Evolutionary conservation across 2,888 invertebrate species (phyloP).

Genomic region (Notocelia uddmanniana): DNA sequence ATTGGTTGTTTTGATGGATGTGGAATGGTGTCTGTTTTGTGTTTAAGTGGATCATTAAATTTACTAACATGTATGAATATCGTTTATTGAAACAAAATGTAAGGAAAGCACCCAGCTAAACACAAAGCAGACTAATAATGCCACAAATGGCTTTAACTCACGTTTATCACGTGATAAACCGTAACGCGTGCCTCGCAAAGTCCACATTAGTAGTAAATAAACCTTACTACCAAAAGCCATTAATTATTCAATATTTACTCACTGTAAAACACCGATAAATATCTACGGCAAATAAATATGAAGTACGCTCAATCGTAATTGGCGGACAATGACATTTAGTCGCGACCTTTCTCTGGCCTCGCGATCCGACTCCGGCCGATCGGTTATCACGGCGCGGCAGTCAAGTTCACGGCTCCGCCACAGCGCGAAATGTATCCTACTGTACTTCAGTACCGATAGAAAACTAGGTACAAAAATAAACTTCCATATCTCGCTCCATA

Average conservation of each 20-base stretch:
- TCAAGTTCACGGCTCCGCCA: not conserved
- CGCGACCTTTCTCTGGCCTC: slow-evolving; percentile 60
- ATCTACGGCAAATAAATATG: slow-evolving; percentile 29
- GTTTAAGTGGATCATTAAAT: not conserved
- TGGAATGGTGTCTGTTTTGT: not conserved
- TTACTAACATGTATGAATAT: not conserved
- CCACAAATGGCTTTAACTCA: not conserved
- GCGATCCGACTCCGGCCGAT: slow-evolving; percentile 55
- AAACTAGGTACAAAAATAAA: too few species aligned
- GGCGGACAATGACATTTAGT: slow-evolving; percentile 46
- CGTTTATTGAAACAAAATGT: not conserved
- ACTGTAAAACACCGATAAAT: slow-evolving; percentile 1
- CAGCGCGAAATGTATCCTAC: too few species aligned
- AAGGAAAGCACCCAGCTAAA: not conserved
- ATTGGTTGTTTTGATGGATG: not conserved
- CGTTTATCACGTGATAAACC: too few species aligned
- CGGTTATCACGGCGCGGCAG: slow-evolving; percentile 59
- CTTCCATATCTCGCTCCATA: too few species aligned
- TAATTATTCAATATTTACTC: slow-evolving; percentile 10
- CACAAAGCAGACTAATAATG: not conserved
- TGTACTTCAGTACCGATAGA: not conserved
- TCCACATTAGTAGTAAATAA: not conserved
- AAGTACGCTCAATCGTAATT: slow-evolving; percentile 20
- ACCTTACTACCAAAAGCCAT: not conserved
- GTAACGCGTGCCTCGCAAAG: not conserved